Evolutionary conservation across 2,797 vertebrate genomes (phyloP).

Genomic region (Atherinosoma microstoma): DNA sequence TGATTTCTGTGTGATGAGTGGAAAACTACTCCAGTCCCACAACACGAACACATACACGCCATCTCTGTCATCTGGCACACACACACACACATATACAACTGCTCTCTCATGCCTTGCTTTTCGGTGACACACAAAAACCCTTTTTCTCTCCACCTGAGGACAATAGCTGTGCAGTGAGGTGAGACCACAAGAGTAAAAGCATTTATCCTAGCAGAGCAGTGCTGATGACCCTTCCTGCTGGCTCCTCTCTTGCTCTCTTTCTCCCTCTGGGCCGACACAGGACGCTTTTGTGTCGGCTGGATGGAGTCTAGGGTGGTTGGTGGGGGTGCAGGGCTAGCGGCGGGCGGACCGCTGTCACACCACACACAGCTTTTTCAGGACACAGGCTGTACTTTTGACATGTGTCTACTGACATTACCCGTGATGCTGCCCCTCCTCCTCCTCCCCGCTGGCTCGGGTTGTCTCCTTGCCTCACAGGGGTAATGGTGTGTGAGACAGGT

Average conservation of each 20-base stretch:
- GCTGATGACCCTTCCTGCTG: constrained; percentile 75
- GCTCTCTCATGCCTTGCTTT: constrained; percentile 34
- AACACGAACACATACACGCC: constrained; percentile 1
- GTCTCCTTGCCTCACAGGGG: constrained; percentile 77
- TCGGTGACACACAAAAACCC: constrained; percentile 47
- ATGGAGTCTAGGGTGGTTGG: constrained; percentile 25
- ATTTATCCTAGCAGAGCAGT: constrained; percentile 75
- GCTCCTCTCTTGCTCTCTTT: constrained; percentile 58
- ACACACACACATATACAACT: constrained; percentile 28
- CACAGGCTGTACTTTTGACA: constrained; percentile 79
- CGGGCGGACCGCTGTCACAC: constrained; percentile 74
- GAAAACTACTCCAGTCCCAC: constrained; percentile 16
- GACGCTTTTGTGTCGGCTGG: constrained; percentile 71
- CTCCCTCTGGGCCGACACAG: constrained; percentile 65
- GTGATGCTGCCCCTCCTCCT: constrained; percentile 61
- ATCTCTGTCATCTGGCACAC: constrained; percentile 9
- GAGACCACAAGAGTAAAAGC: constrained; percentile 73
- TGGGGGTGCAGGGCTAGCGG: constrained; percentile 38
- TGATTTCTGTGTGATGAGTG: constrained; percentile 38
- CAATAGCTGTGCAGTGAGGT: constrained; percentile 74
- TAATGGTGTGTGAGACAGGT: constrained; percentile 81
- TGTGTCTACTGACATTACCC: constrained; percentile 82
- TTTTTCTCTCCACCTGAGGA: constrained; percentile 60
- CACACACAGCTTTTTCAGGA: constrained; percentile 77
- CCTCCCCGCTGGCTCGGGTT: constrained; percentile 59